Evolutionary conservation across 92 coral and sea anemone species (phyloP), one percentile per base, ranked within the genome.

Genomic region (Palythoa grandiflora): DNA sequence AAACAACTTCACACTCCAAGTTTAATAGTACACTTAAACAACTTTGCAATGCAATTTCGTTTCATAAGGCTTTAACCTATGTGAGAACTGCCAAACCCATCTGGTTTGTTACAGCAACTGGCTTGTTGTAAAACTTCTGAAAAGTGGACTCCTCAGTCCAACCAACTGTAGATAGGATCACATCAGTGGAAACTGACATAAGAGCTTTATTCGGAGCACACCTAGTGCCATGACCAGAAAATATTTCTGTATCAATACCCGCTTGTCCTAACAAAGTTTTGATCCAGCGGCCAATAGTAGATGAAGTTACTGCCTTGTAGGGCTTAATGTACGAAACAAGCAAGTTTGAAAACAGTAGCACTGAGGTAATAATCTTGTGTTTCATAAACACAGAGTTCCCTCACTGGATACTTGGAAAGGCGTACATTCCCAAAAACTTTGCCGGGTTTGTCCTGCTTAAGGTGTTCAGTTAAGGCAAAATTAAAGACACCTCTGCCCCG

Each of bases 391-490:
- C 89, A 92, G 79, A 92, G 63, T 77, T 92, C 85, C 55, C 70
- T 51, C 3, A 59, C 90, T 14, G 80, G 74, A 75, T 89, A 89
- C 54, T 81, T 65, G 80, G 72, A 77, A 11, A 92, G 83, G 20
- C 87, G 68, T 0, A 92, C 53, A 57, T 87, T 87, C 1, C 95
- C 90, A 79, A 87, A 93, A 2, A 87, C 95, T 12, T 85, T 84
- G 35, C 95, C 95, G 38, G 92, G 93, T 47, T 83, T 38, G 73
- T 90, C 93, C 75, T 93, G 93, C 84, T 93, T 88, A 50, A 93
- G 37, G 48, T 84, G 94, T 55, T 88, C 90, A 16, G 93, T 87
- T 21, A 90, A 71, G 35, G 68, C 83, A 78, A 92, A 92, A 75
- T 15, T 47, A 66, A 79, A 90, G 74, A 40, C 91, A 86, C 15